Base-by-base conservation (phyloP, 2,888 invertebrate genomes). In the Ormyrus nitidulus region DNA sequence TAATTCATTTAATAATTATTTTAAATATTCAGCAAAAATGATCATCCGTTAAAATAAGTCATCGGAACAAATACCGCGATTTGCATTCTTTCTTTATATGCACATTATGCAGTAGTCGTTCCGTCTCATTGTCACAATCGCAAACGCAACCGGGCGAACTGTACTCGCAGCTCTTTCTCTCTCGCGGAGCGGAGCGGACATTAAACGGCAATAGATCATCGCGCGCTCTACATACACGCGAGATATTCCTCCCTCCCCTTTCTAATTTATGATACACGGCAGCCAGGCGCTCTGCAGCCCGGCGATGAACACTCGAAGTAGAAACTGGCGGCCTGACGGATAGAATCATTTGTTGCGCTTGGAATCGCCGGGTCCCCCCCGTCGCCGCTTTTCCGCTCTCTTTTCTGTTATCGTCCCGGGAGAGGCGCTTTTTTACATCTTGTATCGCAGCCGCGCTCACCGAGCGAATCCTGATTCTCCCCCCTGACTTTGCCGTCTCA, bases 101-200 rank as follows among this genome's bases (percentile, higher is more conserved):
- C 34, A 4, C 4, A 34, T 34, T 34, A 34, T 34, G 34, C 34
- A 34, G 34, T 0, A 34, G 34, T 4, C 34, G 34, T 34, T 34
- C 34, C 34, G 34, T 34, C 34, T 34, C 34, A 34, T 34, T 34
- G 34, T 34, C 34, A 4, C 34, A 34, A 34, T 34, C 34, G 34
- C 34, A 34, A 34, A 34, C 34, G 34, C 34, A 34, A 34, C 34
- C 34, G 34, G 4, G 34, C 34, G 34, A 34, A 34, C 34, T 34
- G 34, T 34, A 34, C 34, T 34, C 34, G 34, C 34, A 34, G 34
- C 34, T 34, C 34, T 34, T 4, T 34, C 19, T 19, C 19, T 19
- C n/a, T 59, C 44, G 71, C 49, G 19, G 19, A 19, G 71, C 49
- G 19, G 19, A 19, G 92, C 10, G 11, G 93, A 94, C 86, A 95